A percentile compares a stretch with the other conserved stretches of the same genome.
Conservation (phyloP, 2,797 vertebrate genomes). For the Chrysocyon brachyurus region DNA sequence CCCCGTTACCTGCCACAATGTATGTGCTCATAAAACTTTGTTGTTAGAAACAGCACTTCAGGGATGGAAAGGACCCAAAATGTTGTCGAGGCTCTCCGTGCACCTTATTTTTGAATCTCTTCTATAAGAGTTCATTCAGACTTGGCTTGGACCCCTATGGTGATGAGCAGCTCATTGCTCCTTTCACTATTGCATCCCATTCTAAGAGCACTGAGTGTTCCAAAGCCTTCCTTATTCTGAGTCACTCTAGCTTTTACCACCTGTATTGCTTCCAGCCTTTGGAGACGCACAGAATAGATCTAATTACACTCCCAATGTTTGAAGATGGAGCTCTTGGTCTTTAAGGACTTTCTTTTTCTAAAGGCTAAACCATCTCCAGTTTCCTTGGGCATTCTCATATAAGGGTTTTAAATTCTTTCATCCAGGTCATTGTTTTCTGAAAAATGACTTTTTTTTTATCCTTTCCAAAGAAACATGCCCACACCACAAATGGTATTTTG, state of each 20-base stretch:
- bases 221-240: neutral
- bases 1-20: neutral
- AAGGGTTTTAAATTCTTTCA: slow-evolving; percentile 59
- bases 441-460: neutral
- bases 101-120: neutral
- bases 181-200: neutral
- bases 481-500: neutral
- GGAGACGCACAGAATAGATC: slow-evolving; percentile 59
- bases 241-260: slow-evolving; percentile 36
- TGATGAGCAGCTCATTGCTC: neutral
- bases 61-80: neutral
- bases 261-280: slow-evolving; percentile 58
- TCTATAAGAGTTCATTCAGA: neutral
- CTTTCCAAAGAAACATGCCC: slow-evolving; percentile 37
- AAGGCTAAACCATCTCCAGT: slow-evolving; percentile 58
- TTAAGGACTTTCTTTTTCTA: slow-evolving; percentile 73
- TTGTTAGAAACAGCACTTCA: slow-evolving; percentile 30
- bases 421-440: slow-evolving; percentile 48
- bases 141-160: neutral
- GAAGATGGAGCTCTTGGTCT: slow-evolving; percentile 75
- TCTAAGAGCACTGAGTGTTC: neutral
- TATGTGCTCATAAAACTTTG: neutral
- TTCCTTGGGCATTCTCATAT: slow-evolving; percentile 55
- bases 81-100: neutral
- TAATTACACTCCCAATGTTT: slow-evolving; percentile 70